These are phyloP conservation scores for Eonycteris spelaea DNA, from an alignment of 2,113 vertebrate genomes.

Conservation along the genomic window DNA sequence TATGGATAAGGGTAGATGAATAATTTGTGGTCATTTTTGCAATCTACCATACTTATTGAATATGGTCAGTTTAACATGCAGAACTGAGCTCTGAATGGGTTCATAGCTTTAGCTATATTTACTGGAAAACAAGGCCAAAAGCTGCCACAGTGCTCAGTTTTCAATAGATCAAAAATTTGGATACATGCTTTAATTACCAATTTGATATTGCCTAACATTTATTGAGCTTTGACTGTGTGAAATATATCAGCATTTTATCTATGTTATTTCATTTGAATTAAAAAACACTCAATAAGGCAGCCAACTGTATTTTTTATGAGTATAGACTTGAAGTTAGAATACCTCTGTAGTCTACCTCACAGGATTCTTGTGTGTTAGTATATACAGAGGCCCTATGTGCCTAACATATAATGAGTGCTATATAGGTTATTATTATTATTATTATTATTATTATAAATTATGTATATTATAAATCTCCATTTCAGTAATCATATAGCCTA, in stretches of 20 bases:
- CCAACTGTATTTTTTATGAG: background rate
- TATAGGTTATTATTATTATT: background rate
- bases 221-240: background rate
- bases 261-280: background rate
- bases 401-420: background rate
- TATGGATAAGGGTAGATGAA: too few species aligned
- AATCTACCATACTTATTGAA: background rate
- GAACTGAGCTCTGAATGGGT: background rate
- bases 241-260: background rate
- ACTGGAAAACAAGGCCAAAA: background rate
- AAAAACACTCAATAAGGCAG: background rate
- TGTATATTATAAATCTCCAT: background rate
- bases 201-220: background rate
- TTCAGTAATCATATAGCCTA: background rate
- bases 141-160: background rate
- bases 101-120: background rate
- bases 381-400: background rate
- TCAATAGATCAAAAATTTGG: background rate
- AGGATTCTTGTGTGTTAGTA: background rate
- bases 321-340: background rate
- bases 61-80: background rate
- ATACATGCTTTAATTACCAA: background rate
- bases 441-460: background rate
- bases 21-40: background rate
- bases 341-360: background rate